Evolutionary conservation across 2,888 invertebrate species (phyloP).

Genomic region (Rhabditophanes sp.): DNA sequence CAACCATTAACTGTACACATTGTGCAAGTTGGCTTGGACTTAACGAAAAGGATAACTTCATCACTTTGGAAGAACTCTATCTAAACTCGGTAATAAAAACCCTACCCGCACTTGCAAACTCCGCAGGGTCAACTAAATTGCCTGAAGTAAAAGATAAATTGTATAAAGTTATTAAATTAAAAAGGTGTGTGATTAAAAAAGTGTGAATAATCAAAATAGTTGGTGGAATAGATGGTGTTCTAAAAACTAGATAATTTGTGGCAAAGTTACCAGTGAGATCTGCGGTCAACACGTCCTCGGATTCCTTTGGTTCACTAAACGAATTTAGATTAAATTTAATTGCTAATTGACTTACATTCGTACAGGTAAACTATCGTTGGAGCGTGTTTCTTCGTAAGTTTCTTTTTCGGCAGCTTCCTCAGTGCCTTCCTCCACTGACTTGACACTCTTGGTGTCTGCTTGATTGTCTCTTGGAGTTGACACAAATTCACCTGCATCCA

Average conservation of each 20-base stretch:
- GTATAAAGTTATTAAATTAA: slow-evolving; percentile 9
- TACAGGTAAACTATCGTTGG: no score
- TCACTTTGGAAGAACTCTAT: slow-evolving; percentile 7
- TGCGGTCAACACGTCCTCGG: slow-evolving; percentile 55
- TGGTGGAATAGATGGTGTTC: no score
- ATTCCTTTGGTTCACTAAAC: no score
- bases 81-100: slow-evolving; percentile 11
- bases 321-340: no score
- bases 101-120: slow-evolving; percentile 92
- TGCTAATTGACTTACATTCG: no score
- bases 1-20: no score
- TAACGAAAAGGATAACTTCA: no score
- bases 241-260: no score
- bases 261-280: slow-evolving; percentile 93
- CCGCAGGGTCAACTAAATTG: slow-evolving; percentile 93
- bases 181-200: slow-evolving; percentile 1
- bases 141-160: slow-evolving; percentile 51
- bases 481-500: slow-evolving; percentile 11
- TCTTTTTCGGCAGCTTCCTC: neutral
- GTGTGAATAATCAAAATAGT: neutral
- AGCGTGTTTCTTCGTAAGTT: neutral
- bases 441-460: neutral
- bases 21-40: no score
- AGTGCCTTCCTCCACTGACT: slow-evolving; percentile 5
- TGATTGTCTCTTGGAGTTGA: slow-evolving; percentile 5